Evolutionary conservation across 2,797 vertebrate species (phyloP).

Genomic region (Chelon labrosus): DNA sequence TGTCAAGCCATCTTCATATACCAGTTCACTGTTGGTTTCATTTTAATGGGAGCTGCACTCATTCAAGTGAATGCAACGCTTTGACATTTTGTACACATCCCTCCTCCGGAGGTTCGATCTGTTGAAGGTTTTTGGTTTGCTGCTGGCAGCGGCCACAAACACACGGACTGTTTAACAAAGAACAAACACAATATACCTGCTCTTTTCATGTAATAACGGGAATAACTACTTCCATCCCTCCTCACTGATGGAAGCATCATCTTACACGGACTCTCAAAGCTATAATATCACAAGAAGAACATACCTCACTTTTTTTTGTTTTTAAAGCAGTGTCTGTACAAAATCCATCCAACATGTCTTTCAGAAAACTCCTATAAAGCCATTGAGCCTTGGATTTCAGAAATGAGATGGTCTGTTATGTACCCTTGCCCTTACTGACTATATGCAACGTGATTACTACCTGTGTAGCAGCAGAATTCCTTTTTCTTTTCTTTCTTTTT

Average conservation of each 20-base stretch:
- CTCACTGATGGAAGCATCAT: conserved; percentile 39
- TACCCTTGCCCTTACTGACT: conserved; percentile 49
- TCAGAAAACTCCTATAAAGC: conserved; percentile 60
- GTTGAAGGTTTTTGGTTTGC: conserved; percentile 69
- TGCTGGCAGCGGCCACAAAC: conserved; percentile 83
- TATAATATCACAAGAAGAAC: conserved; percentile 74
- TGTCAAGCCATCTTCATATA: conserved; percentile 30
- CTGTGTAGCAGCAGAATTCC: conserved; percentile 59
- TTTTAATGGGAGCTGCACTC: conserved; percentile 46
- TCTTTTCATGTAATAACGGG: conserved; percentile 51
- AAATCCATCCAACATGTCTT: conserved; percentile 71
- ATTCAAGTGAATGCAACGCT: conserved; percentile 42
- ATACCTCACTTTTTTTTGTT: conserved; percentile 73
- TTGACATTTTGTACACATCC: conserved; percentile 48
- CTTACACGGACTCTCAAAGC: conserved; percentile 63
- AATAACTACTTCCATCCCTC: conserved; percentile 29
- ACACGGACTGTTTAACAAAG: conserved; percentile 59
- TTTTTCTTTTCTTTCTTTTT: background rate
- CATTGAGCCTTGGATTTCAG: conserved; percentile 62
- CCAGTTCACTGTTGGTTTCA: conserved; percentile 49
- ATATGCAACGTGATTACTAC: conserved; percentile 72
- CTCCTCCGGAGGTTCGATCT: conserved; percentile 50
- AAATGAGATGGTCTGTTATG: conserved; percentile 49
- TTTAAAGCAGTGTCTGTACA: conserved; percentile 49
- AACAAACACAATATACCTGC: conserved; percentile 52